phyloP scores from a whole-genome alignment of 2,797 vertebrate species.

The Gallinago stenura region DNA sequence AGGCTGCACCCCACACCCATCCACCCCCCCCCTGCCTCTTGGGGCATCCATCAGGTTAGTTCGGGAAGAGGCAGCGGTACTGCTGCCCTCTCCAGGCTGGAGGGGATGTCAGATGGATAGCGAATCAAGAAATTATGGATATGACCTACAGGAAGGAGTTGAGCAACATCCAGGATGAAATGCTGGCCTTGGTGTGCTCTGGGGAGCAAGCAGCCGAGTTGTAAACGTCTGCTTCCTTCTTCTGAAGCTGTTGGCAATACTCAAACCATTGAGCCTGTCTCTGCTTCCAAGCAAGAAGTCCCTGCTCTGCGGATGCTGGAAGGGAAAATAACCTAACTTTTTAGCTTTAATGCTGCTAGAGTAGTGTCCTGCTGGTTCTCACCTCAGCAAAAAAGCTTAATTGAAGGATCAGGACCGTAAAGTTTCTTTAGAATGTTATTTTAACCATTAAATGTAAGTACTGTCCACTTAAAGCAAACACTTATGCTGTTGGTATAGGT shows the following conservation, averaged over 20 bases:
- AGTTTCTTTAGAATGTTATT: not conserved
- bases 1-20: not conserved
- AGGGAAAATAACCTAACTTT: not conserved
- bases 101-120: not conserved
- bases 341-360: not conserved
- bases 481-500: not conserved
- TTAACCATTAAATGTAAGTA: not conserved
- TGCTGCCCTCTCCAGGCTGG: not conserved
- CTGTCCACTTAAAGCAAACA: not conserved
- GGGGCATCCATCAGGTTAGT: not conserved
- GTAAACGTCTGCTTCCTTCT: not conserved
- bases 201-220: not conserved
- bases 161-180: not conserved
- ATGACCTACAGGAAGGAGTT: not conserved
- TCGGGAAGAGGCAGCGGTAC: not conserved
- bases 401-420: not conserved
- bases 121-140: not conserved
- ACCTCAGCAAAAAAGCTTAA: not conserved
- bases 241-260: not conserved
- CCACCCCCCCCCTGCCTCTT: accelerated
- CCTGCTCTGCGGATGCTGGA: not conserved
- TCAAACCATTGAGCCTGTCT: accelerated
- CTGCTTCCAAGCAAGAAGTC: not conserved
- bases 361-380: not conserved
- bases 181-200: not conserved